Evolutionary conservation across 2,113 vertebrate species (phyloP), one percentile per base, ranked within the genome.

Genomic region (Ochotona princeps): DNA sequence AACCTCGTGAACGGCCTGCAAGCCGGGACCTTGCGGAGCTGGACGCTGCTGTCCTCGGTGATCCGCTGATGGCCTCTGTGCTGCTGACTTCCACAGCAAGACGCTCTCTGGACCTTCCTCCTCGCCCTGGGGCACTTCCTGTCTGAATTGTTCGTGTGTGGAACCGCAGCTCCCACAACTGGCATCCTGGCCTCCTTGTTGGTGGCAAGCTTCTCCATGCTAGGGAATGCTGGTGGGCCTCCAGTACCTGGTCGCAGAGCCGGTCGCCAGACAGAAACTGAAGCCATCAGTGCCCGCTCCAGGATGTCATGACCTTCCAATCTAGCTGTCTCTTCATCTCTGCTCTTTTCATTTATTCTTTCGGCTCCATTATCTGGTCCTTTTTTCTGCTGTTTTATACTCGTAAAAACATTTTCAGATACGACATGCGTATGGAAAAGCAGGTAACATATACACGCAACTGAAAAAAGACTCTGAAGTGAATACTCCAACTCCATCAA

Each of bases 141-240:
- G 74, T 99, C 99, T 0, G 99, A 99, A 96, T 97, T 99, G 78
- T 99, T 99, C 92, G 87, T 99, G 90, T 99, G 99, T 80, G 99
- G 98, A 97, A 99, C 99, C 1, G 99, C 99, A 11, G 99, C 98
- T 25, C 94, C 99, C 88, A 99, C 99, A 1, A 98, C 99, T 35
- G 99, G 99, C 21, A 97, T 99, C 92, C 98, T 99, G 99, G 99
- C 99, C 23, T 99, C 99, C 23, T 98, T 99, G 70, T 98, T 99
- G 96, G 99, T 99, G 86, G 99, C 99, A 97, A 98, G 38, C 38
- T 44, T 44, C 6, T 44, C 38, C 38, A 44, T 44, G 38, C 38
- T 44, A 44, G 38, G 38, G 38, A 44, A 44, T 44, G 38, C 38
- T 44, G 38, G 98, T 98, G 98, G 98, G 98, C 97, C 18, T 1